Evolutionary conservation across 92 coral and sea anemone species (phyloP), one percentile per base, ranked within the genome.

Genomic region (Epizoanthus rinbou): DNA sequence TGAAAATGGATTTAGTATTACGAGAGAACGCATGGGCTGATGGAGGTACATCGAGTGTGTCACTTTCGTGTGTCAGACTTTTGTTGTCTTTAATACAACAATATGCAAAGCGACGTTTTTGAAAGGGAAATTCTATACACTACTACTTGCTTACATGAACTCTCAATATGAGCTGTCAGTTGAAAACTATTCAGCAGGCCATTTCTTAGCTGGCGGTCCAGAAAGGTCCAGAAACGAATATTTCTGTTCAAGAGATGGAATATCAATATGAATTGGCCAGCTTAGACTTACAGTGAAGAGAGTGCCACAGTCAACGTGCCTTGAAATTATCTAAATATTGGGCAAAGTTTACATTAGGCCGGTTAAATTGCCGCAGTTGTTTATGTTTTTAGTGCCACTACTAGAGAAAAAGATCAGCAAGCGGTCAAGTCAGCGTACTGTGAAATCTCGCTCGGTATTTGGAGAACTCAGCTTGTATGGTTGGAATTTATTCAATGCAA

Each of bases 301-400:
- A 63, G 41, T 78, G 58, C 6, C 8, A 19, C 41, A 21, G 41
- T 78, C 62, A 62, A 62, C 59, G 15, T 15, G 82, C 57, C 35
- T 78, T 17, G 59, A 62, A 62, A 78, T 78, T 41, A 23, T 62
- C 21, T 41, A 78, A 78, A 78, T 78, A 78, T 78, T 78, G 64
- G 66, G 14, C 64, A 43, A 62, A 62, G 70, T 71, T 71, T 71
- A 22, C 57, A 71, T 11, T n/a, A 16, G 31, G 18, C 3, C 13
- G 25, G 9, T 63, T 33, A 78, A 78, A 43, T 62, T 35, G 24
- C 65, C 71, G 8, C 72, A 78, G 53, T 56, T 21, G 60, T 75
- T 57, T 75, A 57, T 43, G 35, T 71, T 71, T 25, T 43, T 39
- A 28, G 47, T 22, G 59, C 24, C 41, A 39, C 33, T 60, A 17